Base-by-base conservation (phyloP, 2,888 invertebrate genomes). In the Epirrita christyi region DNA sequence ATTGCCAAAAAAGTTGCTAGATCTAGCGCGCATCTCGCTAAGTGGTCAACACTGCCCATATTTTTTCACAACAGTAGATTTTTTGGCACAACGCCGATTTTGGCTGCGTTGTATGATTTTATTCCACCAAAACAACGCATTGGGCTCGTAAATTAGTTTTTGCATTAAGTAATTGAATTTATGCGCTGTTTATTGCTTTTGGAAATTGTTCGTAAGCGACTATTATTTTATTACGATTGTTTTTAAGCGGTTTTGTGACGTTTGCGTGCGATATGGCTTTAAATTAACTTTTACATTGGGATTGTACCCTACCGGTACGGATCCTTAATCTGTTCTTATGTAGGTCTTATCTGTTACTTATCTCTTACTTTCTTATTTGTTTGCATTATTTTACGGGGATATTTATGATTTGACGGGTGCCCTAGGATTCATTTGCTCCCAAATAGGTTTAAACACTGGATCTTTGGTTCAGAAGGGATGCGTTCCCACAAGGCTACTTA, bases 121-220 rank as follows among this genome's bases (percentile, higher is more conserved):
- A 86, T 87, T 85, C 78, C 76, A 70, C 75, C 81, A 73, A 64
- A 67, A 73, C 74, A 81, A 73, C 70, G 66, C 63, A 59, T 60
- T 61, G 67, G 66, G 60, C 70, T 64, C 63, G 72, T 90, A 89
- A 89, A 91, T 90, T 89, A 88, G 82, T 83, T 87, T 86, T 83
- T 86, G 85, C 86, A 88, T 89, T 86, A 86, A 86, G 83, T 88
- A 87, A 90, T 89, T 89, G 85, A 86, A 89, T 90, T 86, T 87
- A 88, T 82, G 83, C 78, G 73, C 85, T 86, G 88, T 88, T 91
- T 88, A 90, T 89, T 86, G 85, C 83, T 77, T 77, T 72, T 75
- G 81, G 79, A 85, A 83, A 88, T 87, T 81, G 85, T 80, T 85
- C 83, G 82, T 83, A 84, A 88, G 76, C 78, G 83, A 72, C 85